Conservation (phyloP, 2,797 vertebrate species). For the Tapera naevia region DNA sequence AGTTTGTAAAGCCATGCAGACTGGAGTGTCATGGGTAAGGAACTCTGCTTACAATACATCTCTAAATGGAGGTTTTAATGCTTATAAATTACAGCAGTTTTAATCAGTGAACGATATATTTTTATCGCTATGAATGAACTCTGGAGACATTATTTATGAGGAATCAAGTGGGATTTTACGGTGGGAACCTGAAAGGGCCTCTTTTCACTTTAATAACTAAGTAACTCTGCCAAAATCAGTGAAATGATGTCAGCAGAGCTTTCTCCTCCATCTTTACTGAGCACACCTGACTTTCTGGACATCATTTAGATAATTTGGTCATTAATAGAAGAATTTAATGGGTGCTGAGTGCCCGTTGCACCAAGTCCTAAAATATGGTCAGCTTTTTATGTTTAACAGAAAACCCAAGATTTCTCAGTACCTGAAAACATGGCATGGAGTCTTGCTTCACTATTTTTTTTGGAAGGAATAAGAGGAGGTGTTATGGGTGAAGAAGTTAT, state of each 20-base stretch:
- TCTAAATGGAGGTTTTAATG: neutral
- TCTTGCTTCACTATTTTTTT: neutral
- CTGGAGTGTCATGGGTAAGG: neutral
- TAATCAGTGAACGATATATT: neutral
- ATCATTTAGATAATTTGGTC: neutral
- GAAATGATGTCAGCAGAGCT: neutral
- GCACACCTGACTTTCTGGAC: neutral
- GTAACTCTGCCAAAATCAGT: neutral
- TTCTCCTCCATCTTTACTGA: neutral
- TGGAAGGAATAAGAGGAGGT: neutral
- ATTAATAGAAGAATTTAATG: neutral
- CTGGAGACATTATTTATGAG: slow-evolving; percentile 2
- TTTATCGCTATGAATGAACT: neutral
- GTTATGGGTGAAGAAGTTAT: neutral
- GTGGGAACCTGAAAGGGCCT: neutral
- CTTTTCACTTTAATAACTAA: neutral
- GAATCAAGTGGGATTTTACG: slow-evolving; percentile 16
- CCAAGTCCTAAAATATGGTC: neutral
- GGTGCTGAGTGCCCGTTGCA: neutral
- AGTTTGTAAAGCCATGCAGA: neutral
- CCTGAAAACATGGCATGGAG: neutral
- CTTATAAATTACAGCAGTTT: neutral
- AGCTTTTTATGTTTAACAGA: neutral
- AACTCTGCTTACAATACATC: neutral
- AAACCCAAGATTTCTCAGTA: neutral